A percentile compares a stretch with the other conserved stretches of the same genome.
phyloP scores from a whole-genome alignment of 2,888 invertebrate species.

The Oxystoma pomonae region DNA sequence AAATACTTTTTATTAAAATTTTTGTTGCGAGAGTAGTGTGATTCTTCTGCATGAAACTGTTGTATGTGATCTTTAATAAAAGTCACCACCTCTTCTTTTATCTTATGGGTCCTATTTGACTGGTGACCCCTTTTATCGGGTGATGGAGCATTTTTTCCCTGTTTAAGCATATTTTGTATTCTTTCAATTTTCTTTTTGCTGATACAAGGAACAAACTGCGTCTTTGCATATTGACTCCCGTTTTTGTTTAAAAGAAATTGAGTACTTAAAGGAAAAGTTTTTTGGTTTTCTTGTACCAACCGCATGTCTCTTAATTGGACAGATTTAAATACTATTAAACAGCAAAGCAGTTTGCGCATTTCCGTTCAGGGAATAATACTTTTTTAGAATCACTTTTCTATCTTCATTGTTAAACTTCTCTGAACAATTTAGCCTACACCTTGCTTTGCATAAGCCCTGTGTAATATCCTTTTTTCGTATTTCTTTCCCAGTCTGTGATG shows the following conservation, averaged over 20 bases:
- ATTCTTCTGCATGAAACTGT: too few relatives aligned
- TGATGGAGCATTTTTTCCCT: not conserved
- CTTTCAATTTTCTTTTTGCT: not conserved
- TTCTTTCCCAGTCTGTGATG: conserved; percentile 15
- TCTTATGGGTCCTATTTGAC: too few relatives aligned
- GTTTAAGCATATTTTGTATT: not conserved
- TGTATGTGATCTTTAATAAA: too few relatives aligned
- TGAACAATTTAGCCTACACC: conserved; percentile 15
- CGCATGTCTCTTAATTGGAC: not conserved
- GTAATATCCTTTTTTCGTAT: conserved; percentile 9
- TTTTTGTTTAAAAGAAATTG: not conserved
- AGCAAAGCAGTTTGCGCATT: not conserved
- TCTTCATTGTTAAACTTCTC: conserved; percentile 9
- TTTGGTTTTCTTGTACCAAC: not conserved
- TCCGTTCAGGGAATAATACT: not conserved
- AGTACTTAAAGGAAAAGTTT: not conserved
- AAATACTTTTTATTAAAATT: too few relatives aligned
- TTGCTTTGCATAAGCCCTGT: conserved; percentile 9
- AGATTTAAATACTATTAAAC: not conserved
- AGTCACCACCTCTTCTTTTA: too few relatives aligned
- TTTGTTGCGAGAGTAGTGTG: too few relatives aligned
- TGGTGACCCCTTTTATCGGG: not conserved
- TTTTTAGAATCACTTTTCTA: not conserved
- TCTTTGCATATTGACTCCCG: not conserved
- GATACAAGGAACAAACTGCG: not conserved